These are phyloP conservation scores for Nemurella pictetii DNA, from an alignment of 2,888 invertebrate genomes.

Conservation along the genomic window DNA sequence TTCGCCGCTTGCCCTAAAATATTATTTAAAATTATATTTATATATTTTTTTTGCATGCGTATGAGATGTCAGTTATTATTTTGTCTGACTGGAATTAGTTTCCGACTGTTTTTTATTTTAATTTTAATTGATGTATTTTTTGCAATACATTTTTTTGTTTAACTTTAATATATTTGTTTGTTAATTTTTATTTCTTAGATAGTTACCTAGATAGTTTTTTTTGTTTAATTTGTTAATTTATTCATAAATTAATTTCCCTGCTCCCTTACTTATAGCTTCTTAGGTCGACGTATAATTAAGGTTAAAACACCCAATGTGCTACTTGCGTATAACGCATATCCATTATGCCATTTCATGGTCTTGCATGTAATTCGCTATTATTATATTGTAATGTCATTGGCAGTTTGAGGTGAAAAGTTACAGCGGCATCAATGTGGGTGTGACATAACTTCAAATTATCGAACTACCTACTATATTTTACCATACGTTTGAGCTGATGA, in stretches of 20 bases:
- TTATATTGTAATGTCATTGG: not conserved
- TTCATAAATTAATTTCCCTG: not conserved
- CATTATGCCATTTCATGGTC: not conserved
- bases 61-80: no score
- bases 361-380: not conserved
- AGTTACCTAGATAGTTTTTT: no score
- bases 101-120: no score
- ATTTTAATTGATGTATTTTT: no score
- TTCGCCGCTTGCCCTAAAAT: no score
- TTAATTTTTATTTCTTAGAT: no score
- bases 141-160: no score
- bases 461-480: not conserved
- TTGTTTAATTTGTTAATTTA: not conserved
- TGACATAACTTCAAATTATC: not conserved
- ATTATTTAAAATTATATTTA: no score
- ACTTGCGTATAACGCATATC: not conserved
- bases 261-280: not conserved
- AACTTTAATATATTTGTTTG: no score
- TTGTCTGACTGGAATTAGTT: no score
- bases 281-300: not conserved
- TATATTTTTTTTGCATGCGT: no score
- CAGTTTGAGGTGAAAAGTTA: not conserved
- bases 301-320: not conserved
- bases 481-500: not conserved
- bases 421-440: no score